These are phyloP conservation scores for Progne subis DNA, from an alignment of 2,113 vertebrate species.

Conservation along the genomic window DNA sequence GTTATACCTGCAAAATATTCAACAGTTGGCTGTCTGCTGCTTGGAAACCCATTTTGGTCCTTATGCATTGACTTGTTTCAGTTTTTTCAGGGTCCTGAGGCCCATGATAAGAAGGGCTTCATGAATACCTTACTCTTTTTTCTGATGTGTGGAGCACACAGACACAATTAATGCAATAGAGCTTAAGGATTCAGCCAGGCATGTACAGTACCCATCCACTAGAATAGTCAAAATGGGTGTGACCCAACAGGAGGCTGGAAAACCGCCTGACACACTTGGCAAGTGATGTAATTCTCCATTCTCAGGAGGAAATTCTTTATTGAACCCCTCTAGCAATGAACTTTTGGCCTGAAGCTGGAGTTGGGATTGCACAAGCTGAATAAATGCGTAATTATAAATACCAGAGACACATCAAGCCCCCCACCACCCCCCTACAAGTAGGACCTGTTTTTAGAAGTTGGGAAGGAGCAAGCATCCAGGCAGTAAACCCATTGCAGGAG, in stretches of 20 bases:
- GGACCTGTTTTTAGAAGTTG: conserved; percentile 40
- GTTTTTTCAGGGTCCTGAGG: background rate
- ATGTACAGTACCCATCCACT: background rate
- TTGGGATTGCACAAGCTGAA: conserved; percentile 58
- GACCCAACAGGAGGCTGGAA: conserved; percentile 38
- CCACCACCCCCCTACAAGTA: background rate
- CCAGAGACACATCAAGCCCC: background rate
- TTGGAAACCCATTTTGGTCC: background rate
- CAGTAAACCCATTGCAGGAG: background rate
- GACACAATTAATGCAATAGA: background rate
- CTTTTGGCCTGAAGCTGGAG: conserved; percentile 64
- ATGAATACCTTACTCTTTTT: background rate
- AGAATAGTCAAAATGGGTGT: conserved; percentile 15
- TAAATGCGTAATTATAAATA: conserved; percentile 64
- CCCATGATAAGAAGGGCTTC: background rate
- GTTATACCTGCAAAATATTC: background rate
- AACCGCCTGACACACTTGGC: conserved; percentile 56
- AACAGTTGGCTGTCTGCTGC: background rate
- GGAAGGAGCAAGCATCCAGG: background rate
- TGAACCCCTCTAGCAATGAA: conserved; percentile 61
- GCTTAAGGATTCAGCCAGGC: background rate
- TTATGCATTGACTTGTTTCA: background rate
- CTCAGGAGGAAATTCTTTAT: conserved; percentile 58
- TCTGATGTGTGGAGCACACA: background rate
- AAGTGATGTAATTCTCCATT: conserved; percentile 49